phyloP scores from a whole-genome alignment of 2,888 invertebrate genomes.

The Parasteatoda lunata region DNA sequence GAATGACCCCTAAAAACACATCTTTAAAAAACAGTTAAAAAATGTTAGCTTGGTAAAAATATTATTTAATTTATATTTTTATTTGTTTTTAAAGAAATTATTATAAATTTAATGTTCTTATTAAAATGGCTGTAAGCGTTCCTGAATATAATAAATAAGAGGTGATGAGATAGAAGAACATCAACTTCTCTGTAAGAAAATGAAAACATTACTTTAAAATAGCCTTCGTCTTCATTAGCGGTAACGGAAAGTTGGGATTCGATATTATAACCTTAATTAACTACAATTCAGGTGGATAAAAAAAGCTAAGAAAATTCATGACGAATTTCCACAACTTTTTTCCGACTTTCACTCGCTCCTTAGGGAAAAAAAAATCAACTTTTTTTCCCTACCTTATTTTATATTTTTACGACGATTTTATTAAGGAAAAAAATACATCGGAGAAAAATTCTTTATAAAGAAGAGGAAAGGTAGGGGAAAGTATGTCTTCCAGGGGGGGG shows the following conservation, averaged over 20 bases:
- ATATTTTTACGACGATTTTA: constrained; percentile 16
- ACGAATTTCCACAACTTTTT: constrained; percentile 39
- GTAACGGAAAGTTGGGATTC: constrained; percentile 7
- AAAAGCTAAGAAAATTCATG: constrained; percentile 47
- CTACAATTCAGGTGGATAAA: constrained; percentile 62
- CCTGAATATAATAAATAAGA: too few species aligned
- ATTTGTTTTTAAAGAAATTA: too few species aligned
- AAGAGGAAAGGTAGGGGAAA: constrained; percentile 1
- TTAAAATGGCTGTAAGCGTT: too few species aligned
- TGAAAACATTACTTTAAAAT: constrained; percentile 4
- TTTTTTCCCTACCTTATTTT: constrained; percentile 32
- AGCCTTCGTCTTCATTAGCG: constrained; percentile 42
- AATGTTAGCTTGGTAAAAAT: too few species aligned
- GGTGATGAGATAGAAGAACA: too few species aligned
- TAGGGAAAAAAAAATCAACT: background rate
- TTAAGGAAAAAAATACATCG: constrained; percentile 1
- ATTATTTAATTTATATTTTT: too few species aligned
- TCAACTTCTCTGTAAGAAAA: too few species aligned
- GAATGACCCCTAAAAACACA: too few species aligned
- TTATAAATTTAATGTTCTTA: too few species aligned
- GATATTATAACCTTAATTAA: constrained; percentile 64
- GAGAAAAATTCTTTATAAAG: background rate
- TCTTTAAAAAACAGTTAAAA: too few species aligned
- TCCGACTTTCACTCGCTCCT: background rate
- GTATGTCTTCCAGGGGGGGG: background rate